phyloP scores from a whole-genome alignment of 2,113 vertebrate genomes.

The Desmodus rotundus region DNA sequence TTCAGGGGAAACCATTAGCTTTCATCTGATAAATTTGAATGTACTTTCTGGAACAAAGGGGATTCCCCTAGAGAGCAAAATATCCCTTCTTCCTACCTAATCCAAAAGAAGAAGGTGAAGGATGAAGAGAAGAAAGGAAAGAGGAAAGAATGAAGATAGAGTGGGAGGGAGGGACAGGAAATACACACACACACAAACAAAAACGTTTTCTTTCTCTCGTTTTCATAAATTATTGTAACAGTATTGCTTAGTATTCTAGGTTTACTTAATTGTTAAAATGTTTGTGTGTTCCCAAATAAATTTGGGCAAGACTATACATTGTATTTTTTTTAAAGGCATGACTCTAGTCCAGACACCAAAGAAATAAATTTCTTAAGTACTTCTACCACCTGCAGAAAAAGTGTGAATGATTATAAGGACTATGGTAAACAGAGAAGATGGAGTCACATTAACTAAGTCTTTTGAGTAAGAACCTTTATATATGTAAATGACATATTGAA shows the following conservation, averaged over 20 bases:
- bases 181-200: neutral
- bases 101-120: neutral
- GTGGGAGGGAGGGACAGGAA: neutral
- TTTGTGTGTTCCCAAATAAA: neutral
- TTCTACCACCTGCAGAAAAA: neutral
- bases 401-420: neutral
- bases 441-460: neutral
- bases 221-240: neutral
- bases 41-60: neutral
- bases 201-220: neutral
- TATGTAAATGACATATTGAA: neutral
- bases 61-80: neutral
- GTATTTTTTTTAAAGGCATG: neutral
- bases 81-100: neutral
- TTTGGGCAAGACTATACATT: neutral
- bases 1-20: neutral
- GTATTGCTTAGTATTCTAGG: neutral
- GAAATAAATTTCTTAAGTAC: neutral
- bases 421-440: neutral
- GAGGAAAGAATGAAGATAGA: fast-evolving
- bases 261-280: neutral
- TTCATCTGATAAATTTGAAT: neutral
- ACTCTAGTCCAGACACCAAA: neutral
- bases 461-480: neutral
- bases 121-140: neutral